Percentiles rank a stretch among this genome's conserved stretches.
These are phyloP conservation scores for Caenorhabditis imperialis DNA, from an alignment of 2,888 invertebrate genomes.

Conservation along the genomic window DNA sequence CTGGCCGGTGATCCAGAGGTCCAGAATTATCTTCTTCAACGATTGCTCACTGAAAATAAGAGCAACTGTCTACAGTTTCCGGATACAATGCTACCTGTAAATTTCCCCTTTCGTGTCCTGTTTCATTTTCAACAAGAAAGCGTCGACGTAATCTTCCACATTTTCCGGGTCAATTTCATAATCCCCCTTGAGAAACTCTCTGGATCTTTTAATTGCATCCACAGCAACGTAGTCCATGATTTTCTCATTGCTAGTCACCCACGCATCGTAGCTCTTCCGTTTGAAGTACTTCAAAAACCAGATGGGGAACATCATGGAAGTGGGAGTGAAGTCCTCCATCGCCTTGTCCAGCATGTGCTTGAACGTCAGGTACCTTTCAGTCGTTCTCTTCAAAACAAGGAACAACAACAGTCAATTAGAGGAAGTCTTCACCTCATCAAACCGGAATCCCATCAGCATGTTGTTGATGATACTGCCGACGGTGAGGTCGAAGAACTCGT, in stretches of 20 bases:
- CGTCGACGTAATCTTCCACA: conserved; percentile 53
- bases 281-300: conserved; percentile 12
- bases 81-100: conserved; percentile 1
- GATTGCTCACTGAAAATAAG: conserved; percentile 34
- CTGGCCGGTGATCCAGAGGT: conserved; percentile 60
- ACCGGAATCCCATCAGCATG: conserved; percentile 24
- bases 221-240: conserved; percentile 16
- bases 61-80: too few relatives aligned
- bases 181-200: conserved; percentile 18
- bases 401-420: background rate
- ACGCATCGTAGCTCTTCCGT: conserved; percentile 1
- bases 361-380: conserved; percentile 5
- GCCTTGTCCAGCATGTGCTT: conserved; percentile 15
- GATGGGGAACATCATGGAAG: background rate
- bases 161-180: conserved; percentile 32
- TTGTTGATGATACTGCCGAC: conserved; percentile 21
- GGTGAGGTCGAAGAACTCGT: too few relatives aligned
- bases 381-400: conserved; percentile 8
- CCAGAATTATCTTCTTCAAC: conserved; percentile 32
- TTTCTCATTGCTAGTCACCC: background rate
- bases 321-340: conserved; percentile 9
- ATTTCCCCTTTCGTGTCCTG: conserved; percentile 28
- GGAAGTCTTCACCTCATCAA: conserved; percentile 3
- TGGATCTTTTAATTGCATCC: conserved; percentile 23
- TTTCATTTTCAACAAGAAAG: conserved; percentile 51